These are phyloP conservation scores for Coregonus clupeaformis DNA, from an alignment of 2,113 vertebrate genomes.

Conservation along the genomic window DNA sequence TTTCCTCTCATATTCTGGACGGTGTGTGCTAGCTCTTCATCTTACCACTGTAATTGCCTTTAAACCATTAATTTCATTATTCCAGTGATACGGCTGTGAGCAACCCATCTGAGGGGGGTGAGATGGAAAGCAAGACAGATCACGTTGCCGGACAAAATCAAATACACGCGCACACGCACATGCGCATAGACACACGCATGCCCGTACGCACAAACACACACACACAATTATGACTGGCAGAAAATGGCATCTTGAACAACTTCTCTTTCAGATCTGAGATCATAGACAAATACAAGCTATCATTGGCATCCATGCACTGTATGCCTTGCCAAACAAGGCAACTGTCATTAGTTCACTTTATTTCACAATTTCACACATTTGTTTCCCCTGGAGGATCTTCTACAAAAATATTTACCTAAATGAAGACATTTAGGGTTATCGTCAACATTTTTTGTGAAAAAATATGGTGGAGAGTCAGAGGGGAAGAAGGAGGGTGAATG, in stretches of 20 bases:
- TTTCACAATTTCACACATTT: too few relatives aligned
- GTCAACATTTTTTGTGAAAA: not conserved
- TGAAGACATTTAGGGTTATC: too few relatives aligned
- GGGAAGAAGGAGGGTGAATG: not conserved
- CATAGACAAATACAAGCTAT: too few relatives aligned
- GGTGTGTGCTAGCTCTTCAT: conserved; percentile 32
- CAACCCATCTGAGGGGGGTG: conserved; percentile 26
- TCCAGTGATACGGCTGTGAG: conserved; percentile 52
- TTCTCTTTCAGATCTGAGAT: too few relatives aligned
- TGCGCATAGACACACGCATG: too few relatives aligned
- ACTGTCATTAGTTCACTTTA: too few relatives aligned
- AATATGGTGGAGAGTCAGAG: not conserved
- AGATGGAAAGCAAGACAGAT: conserved; percentile 8
- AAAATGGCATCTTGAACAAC: not conserved
- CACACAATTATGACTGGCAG: not conserved
- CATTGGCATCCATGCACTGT: too few relatives aligned
- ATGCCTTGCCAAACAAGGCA: too few relatives aligned
- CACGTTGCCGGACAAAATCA: too few relatives aligned
- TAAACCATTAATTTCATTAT: conserved; percentile 72
- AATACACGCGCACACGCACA: too few relatives aligned
- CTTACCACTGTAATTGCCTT: conserved; percentile 61
- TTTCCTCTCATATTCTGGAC: not conserved
- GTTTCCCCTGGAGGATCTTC: not conserved
- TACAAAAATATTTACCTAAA: too few relatives aligned
- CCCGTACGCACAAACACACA: not conserved